Evolutionary conservation across 37 sponge, comb jelly and placozoan species (phyloP), one percentile per base, ranked within the genome.

Genomic region (Halisarca cf. caerulea): DNA sequence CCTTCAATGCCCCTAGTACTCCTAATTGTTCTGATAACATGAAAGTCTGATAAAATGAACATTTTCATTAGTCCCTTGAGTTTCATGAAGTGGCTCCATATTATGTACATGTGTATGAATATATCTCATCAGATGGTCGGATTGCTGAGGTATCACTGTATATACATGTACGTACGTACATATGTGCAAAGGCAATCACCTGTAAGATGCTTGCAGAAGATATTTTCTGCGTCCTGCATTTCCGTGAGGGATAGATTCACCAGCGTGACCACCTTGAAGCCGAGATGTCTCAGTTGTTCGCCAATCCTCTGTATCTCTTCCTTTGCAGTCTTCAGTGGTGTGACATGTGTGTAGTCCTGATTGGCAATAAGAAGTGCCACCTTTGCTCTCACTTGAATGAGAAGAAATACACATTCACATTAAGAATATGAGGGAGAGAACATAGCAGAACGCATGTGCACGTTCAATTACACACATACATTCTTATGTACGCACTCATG

Each of bases 361-460:
- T 74, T 74, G 77, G 77, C 77, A 74, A 74, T 74, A 42, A 74
- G 25, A 23, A 74, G 25, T 4, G 77, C 77, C 5, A 74, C 77
- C 25, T 74, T 74, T 2, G 25, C 77, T 74, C 45, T 32, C 24
- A 39, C 77, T 74, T 42, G 15, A 15, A 62, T 4, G 24, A 74
- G 45, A 15, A 6, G 44, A 8, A 23, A 6, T 3, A 8, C 3
- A 34, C 32, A 69, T n/a, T 21, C 32, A 28, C 27, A 69, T 25
- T n/a, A n/a, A n/a, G 3, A 5, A 6, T 2, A 2, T 1, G 15
- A 6, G 64, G 64, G 64, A 61, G 5, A 61, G 30, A 7, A 61
- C 64, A 61, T 15, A 61, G 64, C 5, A 61, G 30, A 15, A 6
- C 15, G 15, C n/a, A n/a, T n/a, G n/a, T n/a, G n/a, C n/a, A n/a